These are phyloP conservation scores for Drosophila tripunctata DNA, from an alignment of 2,888 invertebrate species.

Conservation along the genomic window DNA sequence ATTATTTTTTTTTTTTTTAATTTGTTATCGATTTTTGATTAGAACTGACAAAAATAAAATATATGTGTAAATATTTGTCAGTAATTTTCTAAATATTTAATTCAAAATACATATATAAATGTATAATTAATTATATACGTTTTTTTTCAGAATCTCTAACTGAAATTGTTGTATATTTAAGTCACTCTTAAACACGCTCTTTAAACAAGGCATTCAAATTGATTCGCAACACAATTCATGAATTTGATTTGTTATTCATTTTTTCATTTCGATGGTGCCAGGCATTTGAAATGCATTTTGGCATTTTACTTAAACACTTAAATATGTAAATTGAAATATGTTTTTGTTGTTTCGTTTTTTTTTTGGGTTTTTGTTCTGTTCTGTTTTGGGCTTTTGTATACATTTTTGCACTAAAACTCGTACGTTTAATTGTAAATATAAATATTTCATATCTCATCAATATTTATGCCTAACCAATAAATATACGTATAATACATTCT, in stretches of 20 bases:
- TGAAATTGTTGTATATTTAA: constrained; percentile 20
- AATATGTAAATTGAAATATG: constrained; percentile 67
- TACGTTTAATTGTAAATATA: constrained; percentile 51
- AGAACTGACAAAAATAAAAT: constrained; percentile 28
- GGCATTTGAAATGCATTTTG: constrained; percentile 71
- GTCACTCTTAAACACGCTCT: constrained; percentile 45
- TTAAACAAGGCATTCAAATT: constrained; percentile 31
- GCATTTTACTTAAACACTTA: constrained; percentile 73
- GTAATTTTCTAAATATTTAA: constrained; percentile 50
- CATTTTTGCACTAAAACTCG: constrained; percentile 33
- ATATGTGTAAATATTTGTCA: constrained; percentile 36
- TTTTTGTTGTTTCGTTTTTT: constrained; percentile 16
- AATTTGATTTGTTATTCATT: constrained; percentile 55
- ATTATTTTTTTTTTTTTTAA: constrained; percentile 4
- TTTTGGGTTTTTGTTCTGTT: neutral
- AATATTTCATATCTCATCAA: constrained; percentile 57
- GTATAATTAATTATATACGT: constrained; percentile 18
- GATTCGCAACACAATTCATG: constrained; percentile 44
- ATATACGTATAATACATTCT: constrained; percentile 6
- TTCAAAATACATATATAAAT: constrained; percentile 43
- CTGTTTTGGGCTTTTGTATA: constrained; percentile 7
- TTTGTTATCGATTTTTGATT: constrained; percentile 1
- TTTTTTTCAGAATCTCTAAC: constrained; percentile 27
- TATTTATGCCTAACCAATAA: constrained; percentile 53
- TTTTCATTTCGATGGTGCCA: constrained; percentile 43